Conservation (phyloP, 2,797 vertebrate species). For the Heterohyrax brucei region DNA sequence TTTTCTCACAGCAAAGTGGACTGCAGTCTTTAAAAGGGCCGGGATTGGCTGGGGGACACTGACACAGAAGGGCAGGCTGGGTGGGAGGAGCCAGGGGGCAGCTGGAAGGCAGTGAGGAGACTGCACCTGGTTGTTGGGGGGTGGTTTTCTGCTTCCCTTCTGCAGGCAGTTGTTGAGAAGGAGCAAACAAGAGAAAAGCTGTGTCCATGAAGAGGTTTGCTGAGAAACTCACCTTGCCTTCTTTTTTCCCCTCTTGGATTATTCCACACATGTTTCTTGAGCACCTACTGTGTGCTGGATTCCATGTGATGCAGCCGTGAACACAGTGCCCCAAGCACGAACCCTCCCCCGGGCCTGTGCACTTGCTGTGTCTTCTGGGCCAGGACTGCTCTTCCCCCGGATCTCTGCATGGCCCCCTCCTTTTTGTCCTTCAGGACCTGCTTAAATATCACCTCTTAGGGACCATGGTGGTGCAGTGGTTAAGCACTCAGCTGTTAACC, state of each 20-base stretch:
- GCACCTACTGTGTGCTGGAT: background rate
- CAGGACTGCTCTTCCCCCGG: accelerated
- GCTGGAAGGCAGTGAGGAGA: background rate
- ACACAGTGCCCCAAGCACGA: background rate
- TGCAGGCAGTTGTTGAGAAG: background rate
- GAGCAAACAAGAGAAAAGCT: background rate
- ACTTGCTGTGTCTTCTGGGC: background rate
- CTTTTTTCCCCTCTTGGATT: background rate
- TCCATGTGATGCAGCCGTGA: background rate
- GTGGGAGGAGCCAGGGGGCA: background rate
- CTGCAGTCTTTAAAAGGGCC: slow-evolving; percentile 75
- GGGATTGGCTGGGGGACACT: background rate
- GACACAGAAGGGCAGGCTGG: background rate
- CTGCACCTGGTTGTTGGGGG: background rate
- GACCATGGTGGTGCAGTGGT: too few relatives aligned
- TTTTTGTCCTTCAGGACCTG: background rate
- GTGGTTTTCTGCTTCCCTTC: background rate
- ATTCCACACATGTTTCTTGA: background rate
- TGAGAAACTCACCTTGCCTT: background rate
- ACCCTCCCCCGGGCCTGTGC: background rate
- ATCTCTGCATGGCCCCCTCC: background rate
- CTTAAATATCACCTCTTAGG: background rate
- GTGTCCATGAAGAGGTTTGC: background rate
- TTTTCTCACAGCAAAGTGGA: slow-evolving; percentile 79
- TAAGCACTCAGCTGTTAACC: too few relatives aligned